Conservation (phyloP, 1,140 invertebrate genomes). For the Bursaphelenchus mucronatus region DNA sequence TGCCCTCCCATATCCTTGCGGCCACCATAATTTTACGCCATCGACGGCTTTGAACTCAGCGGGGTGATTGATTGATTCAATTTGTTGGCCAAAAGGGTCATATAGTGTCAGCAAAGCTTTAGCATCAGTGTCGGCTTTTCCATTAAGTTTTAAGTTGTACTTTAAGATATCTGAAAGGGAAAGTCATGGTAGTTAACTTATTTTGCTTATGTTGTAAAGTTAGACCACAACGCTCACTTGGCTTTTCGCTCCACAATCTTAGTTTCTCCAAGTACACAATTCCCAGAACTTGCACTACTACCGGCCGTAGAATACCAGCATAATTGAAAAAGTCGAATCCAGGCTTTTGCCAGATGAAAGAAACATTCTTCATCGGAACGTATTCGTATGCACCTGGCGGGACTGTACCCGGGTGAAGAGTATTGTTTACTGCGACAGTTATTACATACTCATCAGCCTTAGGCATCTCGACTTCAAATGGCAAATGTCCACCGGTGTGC, state of each 20-base stretch:
- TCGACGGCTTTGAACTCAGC: constrained; percentile 1
- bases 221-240: not conserved
- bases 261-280: not conserved
- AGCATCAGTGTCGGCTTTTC: too few species aligned
- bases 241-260: constrained; percentile 10
- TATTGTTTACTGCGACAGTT: constrained; percentile 82
- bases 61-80: constrained; percentile 1
- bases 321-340: constrained; percentile 97
- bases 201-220: too few species aligned
- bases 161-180: constrained; percentile 27
- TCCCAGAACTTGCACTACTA: constrained; percentile 66
- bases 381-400: constrained; percentile 61
- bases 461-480: constrained; percentile 78
- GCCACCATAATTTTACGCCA: constrained; percentile 57
- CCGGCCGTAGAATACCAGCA: constrained; percentile 87
- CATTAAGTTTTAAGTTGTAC: constrained; percentile 11
- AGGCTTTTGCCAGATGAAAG: constrained; percentile 64
- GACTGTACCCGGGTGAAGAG: constrained; percentile 67
- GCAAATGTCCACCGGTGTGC: constrained; percentile 89
- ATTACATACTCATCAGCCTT: too few species aligned
- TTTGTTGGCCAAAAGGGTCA: not conserved
- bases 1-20: constrained; percentile 48
- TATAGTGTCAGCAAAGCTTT: constrained; percentile 7
- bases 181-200: constrained; percentile 62
- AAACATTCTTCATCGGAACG: constrained; percentile 64